Base-by-base conservation (phyloP, 2,888 invertebrate genomes). In the Nomada fabriciana region DNA sequence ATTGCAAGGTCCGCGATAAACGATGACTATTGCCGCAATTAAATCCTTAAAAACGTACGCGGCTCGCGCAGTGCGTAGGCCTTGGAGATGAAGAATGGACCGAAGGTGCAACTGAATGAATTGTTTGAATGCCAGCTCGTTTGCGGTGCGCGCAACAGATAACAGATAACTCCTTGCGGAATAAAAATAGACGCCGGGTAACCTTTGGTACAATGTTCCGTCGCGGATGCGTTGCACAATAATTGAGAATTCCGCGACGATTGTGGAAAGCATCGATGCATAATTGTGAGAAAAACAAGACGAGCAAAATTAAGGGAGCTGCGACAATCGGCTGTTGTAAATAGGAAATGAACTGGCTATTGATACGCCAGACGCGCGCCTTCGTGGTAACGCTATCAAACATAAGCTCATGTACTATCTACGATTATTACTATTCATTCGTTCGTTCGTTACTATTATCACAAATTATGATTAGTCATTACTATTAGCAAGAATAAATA, bases 51-150 rank as follows among this genome's bases (percentile, higher is more conserved):
- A 78, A 84, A 42, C 53, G 36, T 52, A 47, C 65, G 67, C 9
- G 53, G 53, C 82, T 86, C 69, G 55, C 10, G 52, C 57, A 57
- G 59, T 68, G 36, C 43, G 20, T 25, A 50, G 75, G 42, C 81
- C 82, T 84, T 86, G 82, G 63, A 71, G 76, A 68, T 75, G 47
- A 9, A 74, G 86, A 82, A 82, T 42, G 65, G 57, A 55, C 63
- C 64, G 74, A 80, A 84, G 76, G 73, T 87, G 72, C 80, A 86
- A 87, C 87, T 84, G 78, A 75, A 76, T 78, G 67, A 82, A 84
- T 59, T 55, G 72, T 20, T 60, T 11, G 13, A 57, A 23, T 47
- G 68, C 23, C 53, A 13, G 47, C 55, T 60, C 69, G 52, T 68
- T 75, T 55, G 50, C 52, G 57, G 76, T 68, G 53, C 69, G 71